Evolutionary conservation across 2,797 vertebrate genomes (phyloP).

Genomic region (Hapalemur alaotrensis): DNA sequence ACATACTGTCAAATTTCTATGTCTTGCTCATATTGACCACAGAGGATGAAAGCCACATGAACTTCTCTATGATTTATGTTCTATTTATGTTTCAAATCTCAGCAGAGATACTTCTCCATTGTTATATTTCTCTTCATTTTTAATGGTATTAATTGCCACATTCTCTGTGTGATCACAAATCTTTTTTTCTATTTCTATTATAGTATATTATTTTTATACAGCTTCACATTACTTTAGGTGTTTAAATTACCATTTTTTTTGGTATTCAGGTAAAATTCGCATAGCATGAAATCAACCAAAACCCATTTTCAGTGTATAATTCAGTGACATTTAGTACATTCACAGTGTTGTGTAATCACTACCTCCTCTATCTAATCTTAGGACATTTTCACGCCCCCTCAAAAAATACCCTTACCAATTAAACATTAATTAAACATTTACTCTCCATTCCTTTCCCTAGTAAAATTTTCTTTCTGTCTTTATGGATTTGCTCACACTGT

Average conservation of each 20-base stretch:
- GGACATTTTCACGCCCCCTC: not conserved
- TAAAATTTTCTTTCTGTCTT: not conserved
- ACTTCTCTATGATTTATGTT: not conserved
- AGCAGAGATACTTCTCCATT: not conserved
- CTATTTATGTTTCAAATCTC: not conserved
- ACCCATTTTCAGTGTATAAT: not conserved
- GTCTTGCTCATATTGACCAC: not conserved
- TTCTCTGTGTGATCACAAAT: not conserved
- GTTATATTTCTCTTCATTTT: not conserved
- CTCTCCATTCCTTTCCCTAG: not conserved
- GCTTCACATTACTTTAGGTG: not conserved
- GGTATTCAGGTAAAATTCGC: not conserved
- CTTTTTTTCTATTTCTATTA: not conserved
- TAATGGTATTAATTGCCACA: not conserved
- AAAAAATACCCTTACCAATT: not conserved
- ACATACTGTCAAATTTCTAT: not conserved
- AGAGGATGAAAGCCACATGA: not conserved
- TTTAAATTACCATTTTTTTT: not conserved
- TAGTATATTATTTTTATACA: not conserved
- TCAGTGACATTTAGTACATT: too few relatives aligned
- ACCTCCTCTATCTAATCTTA: too few relatives aligned
- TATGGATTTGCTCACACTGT: not conserved
- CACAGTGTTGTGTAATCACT: too few relatives aligned
- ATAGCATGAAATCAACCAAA: not conserved
- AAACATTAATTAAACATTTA: not conserved